Conservation (phyloP, 2,888 invertebrate genomes). For the Spilosoma lubricipeda region DNA sequence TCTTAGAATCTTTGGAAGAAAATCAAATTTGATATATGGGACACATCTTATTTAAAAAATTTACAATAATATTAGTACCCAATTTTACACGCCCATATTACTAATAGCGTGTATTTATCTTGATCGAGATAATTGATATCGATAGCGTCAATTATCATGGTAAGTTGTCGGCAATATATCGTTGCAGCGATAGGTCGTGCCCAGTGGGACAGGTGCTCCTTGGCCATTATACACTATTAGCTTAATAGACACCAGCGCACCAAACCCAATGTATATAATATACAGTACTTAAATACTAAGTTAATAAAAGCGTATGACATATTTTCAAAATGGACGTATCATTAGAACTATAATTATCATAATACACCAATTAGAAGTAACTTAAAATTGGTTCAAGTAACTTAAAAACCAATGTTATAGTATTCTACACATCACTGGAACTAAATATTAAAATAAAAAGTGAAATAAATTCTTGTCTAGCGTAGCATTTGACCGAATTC, state of each 20-base stretch:
- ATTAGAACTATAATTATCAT: too few species aligned
- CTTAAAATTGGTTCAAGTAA: too few species aligned
- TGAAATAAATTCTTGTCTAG: too few species aligned
- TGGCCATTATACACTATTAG: not conserved
- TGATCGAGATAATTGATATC: slow-evolving; percentile 40
- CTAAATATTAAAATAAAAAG: too few species aligned
- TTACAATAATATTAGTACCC: slow-evolving; percentile 14
- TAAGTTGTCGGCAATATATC: slow-evolving; percentile 10
- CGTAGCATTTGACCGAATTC: too few species aligned
- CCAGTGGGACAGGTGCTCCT: slow-evolving; percentile 3
- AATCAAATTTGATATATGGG: not conserved
- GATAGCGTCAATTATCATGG: slow-evolving; percentile 45
- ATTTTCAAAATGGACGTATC: too few species aligned
- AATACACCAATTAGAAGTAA: too few species aligned
- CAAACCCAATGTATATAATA: not conserved
- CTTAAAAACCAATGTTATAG: too few species aligned
- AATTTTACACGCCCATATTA: slow-evolving; percentile 24
- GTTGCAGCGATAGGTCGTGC: slow-evolving; percentile 12
- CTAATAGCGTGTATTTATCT: slow-evolving; percentile 35
- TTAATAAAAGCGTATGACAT: too few species aligned
- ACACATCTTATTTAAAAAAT: not conserved
- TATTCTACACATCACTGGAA: too few species aligned
- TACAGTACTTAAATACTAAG: not conserved
- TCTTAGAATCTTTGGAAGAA: not conserved
- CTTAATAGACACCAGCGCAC: not conserved